Evolutionary conservation across 2,888 invertebrate species (phyloP), one percentile per base, ranked within the genome.

Genomic region (Clivina fossor): DNA sequence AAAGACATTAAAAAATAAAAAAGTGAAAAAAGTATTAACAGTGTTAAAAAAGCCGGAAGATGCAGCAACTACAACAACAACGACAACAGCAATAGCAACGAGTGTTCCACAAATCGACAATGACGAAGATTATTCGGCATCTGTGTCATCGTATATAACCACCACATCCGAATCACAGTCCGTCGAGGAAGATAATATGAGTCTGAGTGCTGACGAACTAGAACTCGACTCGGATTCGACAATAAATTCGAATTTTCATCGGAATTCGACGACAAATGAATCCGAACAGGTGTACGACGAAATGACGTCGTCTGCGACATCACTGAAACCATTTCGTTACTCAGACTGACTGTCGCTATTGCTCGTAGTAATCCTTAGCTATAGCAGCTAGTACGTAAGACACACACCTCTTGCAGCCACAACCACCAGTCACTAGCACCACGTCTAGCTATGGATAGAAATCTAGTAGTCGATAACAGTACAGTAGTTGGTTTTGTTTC

Each of bases 1-100:
- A 67, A 72, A 76, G 64, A 63, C 63, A 66, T 74, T 76, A 69
- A 75, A 74, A 70, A 78, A 76, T 69, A 73, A 72, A 69, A 75
- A 76, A 71, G 78, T 79, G 68, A 68, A 66, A 60, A 67, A 65
- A 65, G 63, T 67, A 67, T 65, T 80, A 78, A 73, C 74, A 76
- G 73, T 73, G 78, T 67, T 65, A 75, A 78, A 76, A 71, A 80
- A 78, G 16, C 15, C 18, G 30, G 30, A 46, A 13, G 44, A 44
- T 8, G 16, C 22, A 5, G 40, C 15, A 7, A 40, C 4, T 16
- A 24, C 26, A 24, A 24, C 26, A 24, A 24, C 9, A 24, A 7
- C 26, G 9, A 15, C 32, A 8, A 44, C 30, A 16, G 47, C 22
- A 11, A 48, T 18, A 26, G 40, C n/a, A n/a, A n/a, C n/a, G n/a